Base-by-base conservation (phyloP, 2,113 vertebrate species). In the Thalassoma bifasciatum region DNA sequence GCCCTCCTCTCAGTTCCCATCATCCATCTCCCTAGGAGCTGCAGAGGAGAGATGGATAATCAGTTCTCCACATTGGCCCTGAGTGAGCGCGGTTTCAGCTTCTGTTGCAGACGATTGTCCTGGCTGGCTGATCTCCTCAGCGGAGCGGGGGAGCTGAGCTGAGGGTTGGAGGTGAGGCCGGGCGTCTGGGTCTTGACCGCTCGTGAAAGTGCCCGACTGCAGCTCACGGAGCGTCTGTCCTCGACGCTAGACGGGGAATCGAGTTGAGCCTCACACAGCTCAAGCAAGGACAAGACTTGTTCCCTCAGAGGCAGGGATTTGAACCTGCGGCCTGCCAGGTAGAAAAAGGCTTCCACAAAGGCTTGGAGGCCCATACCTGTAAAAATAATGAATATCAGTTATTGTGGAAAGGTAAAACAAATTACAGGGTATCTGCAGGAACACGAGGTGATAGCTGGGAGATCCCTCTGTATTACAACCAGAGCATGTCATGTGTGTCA, bases 321-420 rank as follows among this genome's bases (percentile, higher is more conserved):
- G 93, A 95, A 99, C 63, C 94, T 94, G 64, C 93, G 94, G 56
- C 93, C 94, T 4, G 97, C 97, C 93, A 99, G 83, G 82, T 93
- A 93, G 71, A 96, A 96, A 87, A 98, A 96, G 50, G 96, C 96
- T 72, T 99, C 97, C 0, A 97, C 88, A 3, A 99, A 99, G 0
- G 97, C 97, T 57, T 98, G 97, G 42, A 98, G 91, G 23, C 95
- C 94, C 97, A 99, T 99, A 36, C 97, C 97, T 99, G 69, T 10
- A 76, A 59, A 51, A 36, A 22, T 10, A 42, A 30, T 30, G 30
- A 30, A 30, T 6, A 30, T 30, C 34, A 2, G 12, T 2, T 23
- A 24, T 0, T 56, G 3, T 77, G 37, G 19, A n/a, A 8, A 19
- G n/a, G n/a, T n/a, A n/a, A n/a, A n/a, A n/a, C n/a, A n/a, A n/a